Base-by-base conservation (phyloP, 2,888 invertebrate genomes). In the Cephus pulcher region DNA sequence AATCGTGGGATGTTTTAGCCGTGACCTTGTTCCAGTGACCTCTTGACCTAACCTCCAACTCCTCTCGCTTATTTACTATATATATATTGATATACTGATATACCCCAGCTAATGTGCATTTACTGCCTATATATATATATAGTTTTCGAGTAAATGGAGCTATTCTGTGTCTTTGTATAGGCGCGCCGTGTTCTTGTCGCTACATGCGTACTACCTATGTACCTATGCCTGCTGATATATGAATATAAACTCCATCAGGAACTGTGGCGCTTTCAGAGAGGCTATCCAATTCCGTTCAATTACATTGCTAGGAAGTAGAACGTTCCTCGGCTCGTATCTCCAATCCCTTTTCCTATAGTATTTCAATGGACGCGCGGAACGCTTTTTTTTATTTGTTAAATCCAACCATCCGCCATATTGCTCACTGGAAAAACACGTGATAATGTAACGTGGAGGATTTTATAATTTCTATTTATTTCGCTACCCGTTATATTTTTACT, bases 1-100 rank as follows among this genome's bases (percentile, higher is more conserved):
- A 74, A 35, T 15, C 35, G 30, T 30, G 23, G 37, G 30, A 23
- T 9, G 1, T 56, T 56, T 56, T 56, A 23, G 74, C 33, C 56
- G 79, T 80, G 85, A 86, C 88, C 88, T 86, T 87, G 88, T 83
- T 82, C 88, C 84, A 85, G 84, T 88, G 84, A 84, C 88, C 88
- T 85, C 84, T 86, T 85, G 87, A 87, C 87, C 86, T 78, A 83
- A 77, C 76, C 35, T 73, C 33, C 23, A 23, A 56, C 56, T 56
- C 1, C 56, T 56, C 6, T 9, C 23, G 56, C 23, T 23, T 23
- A 56, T 56, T 23, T 9, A 2, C 56, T 56, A 2, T 32, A 71
- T 30, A 33, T 33, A 33, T 33, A 33, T 33, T 33, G 33, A 33
- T 33, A 33, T 30, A 71, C 30, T 30, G 56, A 1, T 23, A 23